Conservation (phyloP, 2,888 invertebrate genomes). For the Gymnosoma rotundatum region DNA sequence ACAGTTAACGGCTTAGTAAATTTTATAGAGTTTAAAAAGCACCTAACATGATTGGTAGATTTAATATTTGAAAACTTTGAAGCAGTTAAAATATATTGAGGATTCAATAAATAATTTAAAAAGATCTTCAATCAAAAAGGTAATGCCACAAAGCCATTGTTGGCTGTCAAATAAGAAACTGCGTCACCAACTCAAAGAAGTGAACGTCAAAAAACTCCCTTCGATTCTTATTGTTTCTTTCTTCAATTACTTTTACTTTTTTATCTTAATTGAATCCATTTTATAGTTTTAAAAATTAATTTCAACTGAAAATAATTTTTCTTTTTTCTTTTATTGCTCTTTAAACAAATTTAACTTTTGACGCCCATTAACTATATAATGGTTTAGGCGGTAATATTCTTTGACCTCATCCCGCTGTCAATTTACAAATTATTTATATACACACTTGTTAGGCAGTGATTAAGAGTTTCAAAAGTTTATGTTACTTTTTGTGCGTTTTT, state of each 20-base stretch:
- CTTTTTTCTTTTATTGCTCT: slow-evolving; percentile 8
- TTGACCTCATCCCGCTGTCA: slow-evolving; percentile 44
- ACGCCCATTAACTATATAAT: neutral
- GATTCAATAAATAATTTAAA: too few relatives aligned
- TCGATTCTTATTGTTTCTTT: too few relatives aligned
- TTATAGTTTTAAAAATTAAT: neutral
- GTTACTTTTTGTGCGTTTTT: slow-evolving; percentile 11
- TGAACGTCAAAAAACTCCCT: too few relatives aligned
- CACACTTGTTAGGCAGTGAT: slow-evolving; percentile 57
- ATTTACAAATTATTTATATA: slow-evolving; percentile 53
- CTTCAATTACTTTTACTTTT: neutral
- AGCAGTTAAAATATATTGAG: too few relatives aligned
- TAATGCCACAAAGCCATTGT: too few relatives aligned
- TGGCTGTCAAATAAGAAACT: too few relatives aligned
- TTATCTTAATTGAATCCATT: neutral
- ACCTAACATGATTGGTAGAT: too few relatives aligned
- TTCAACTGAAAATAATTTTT: neutral
- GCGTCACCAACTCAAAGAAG: too few relatives aligned
- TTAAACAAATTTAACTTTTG: neutral
- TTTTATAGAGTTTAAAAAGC: too few relatives aligned
- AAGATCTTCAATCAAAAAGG: too few relatives aligned
- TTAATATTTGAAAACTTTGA: too few relatives aligned
- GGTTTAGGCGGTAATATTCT: slow-evolving; percentile 1
- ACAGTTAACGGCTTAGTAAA: too few relatives aligned
- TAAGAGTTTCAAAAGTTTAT: slow-evolving; percentile 42